Conservation (phyloP, 2,797 vertebrate species). For the Girardinus metallicus region DNA sequence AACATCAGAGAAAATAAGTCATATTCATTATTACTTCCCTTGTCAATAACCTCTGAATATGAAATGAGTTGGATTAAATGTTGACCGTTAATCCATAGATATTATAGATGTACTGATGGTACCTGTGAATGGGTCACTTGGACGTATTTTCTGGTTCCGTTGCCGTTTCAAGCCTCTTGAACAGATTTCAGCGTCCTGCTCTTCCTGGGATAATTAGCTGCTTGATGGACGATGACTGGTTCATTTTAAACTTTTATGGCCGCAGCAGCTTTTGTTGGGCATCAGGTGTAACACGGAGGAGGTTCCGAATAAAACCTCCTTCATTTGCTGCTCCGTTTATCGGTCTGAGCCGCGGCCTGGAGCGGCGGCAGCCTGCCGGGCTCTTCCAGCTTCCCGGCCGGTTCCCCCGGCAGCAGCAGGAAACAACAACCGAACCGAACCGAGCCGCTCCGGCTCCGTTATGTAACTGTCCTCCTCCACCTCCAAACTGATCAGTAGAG, state of each 20-base stretch:
- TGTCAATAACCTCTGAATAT: not conserved
- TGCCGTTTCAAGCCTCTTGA: not conserved
- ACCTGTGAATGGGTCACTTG: not conserved
- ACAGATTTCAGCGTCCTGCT: not conserved
- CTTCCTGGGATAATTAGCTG: not conserved
- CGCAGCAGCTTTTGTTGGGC: constrained; percentile 16
- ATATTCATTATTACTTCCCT: not conserved
- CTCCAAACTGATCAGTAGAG: constrained; percentile 44
- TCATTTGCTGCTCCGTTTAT: constrained; percentile 2
- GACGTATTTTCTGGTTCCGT: not conserved
- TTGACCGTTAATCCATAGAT: not conserved
- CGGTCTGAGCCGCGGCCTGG: constrained; percentile 53
- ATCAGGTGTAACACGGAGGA: too few relatives aligned
- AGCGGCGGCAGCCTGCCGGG: constrained; percentile 31
- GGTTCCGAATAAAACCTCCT: constrained; percentile 3
- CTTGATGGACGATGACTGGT: not conserved
- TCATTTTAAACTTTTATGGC: not conserved
- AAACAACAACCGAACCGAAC: not conserved
- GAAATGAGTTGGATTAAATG: not conserved
- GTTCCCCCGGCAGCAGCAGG: not conserved
- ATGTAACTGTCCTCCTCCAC: constrained; percentile 64
- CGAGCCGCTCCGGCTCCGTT: constrained; percentile 33
- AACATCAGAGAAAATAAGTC: not conserved
- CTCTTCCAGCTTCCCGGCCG: constrained; percentile 13
- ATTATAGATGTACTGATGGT: not conserved